These are phyloP conservation scores for Ginglymostoma cirratum DNA, from an alignment of 2,113 vertebrate species.

Conservation along the genomic window DNA sequence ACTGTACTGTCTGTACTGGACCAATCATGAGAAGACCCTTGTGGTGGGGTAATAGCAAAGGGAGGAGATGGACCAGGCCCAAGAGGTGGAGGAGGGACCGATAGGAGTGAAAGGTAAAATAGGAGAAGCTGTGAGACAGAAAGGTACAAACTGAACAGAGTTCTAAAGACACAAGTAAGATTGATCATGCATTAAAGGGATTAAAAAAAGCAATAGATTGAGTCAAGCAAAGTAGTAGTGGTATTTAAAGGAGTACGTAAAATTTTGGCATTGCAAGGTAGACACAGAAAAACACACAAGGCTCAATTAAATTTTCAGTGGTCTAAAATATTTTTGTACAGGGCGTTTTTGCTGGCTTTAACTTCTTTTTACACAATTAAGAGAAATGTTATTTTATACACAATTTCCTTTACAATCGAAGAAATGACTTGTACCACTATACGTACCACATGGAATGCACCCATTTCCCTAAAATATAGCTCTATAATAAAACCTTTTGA, in stretches of 20 bases:
- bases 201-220: conserved; percentile 31
- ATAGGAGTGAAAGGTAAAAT: conserved; percentile 65
- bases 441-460: not conserved
- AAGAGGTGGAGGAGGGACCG: conserved; percentile 70
- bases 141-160: conserved; percentile 48
- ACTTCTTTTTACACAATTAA: conserved; percentile 59
- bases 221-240: conserved; percentile 1
- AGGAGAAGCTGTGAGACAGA: conserved; percentile 63
- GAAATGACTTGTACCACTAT: not conserved
- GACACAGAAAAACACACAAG: not conserved
- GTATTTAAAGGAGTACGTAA: not conserved
- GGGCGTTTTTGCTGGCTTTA: conserved; percentile 44
- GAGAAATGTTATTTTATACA: conserved; percentile 51
- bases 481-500: not conserved
- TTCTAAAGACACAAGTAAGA: conserved; percentile 60
- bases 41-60: conserved; percentile 62
- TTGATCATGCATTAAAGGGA: conserved; percentile 42
- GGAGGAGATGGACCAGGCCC: conserved; percentile 61
- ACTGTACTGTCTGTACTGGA: conserved; percentile 53
- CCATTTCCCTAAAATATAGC: not conserved
- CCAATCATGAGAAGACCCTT: conserved; percentile 48
- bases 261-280: not conserved
- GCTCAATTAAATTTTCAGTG: conserved; percentile 13
- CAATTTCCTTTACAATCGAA: not conserved
- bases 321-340: conserved; percentile 12